These are phyloP conservation scores for Troides helena DNA, from an alignment of 2,888 invertebrate species.

Conservation along the genomic window DNA sequence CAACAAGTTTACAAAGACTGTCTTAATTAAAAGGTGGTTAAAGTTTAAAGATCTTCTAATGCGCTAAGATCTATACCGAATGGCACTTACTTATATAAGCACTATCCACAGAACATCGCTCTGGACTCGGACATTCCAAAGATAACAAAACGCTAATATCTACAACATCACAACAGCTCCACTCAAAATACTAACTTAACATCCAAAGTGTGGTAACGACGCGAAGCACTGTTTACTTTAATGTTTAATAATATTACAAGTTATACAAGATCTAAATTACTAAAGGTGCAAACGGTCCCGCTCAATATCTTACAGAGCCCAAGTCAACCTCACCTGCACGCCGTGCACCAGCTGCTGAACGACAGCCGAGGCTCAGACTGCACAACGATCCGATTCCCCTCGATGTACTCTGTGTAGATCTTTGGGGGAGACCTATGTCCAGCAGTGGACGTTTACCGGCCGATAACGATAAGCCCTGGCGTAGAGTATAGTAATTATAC, in stretches of 20 bases:
- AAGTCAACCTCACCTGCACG: too few relatives aligned
- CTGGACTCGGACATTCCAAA: slow-evolving; percentile 25
- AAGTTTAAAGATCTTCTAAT: slow-evolving; percentile 21
- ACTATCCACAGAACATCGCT: slow-evolving; percentile 17
- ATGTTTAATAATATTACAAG: not conserved
- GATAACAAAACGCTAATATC: not conserved
- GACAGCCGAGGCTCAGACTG: too few relatives aligned
- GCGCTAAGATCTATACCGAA: slow-evolving; percentile 21
- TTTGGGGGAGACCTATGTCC: too few relatives aligned
- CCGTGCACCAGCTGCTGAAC: too few relatives aligned
- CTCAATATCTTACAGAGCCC: too few relatives aligned
- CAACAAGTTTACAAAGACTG: slow-evolving; percentile 21
- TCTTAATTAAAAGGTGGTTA: slow-evolving; percentile 31
- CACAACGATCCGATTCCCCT: too few relatives aligned
- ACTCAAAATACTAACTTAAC: not conserved
- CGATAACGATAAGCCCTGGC: too few relatives aligned
- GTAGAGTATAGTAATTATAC: too few relatives aligned
- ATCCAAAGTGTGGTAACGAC: slow-evolving; percentile 18
- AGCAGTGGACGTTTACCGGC: too few relatives aligned
- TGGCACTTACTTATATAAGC: slow-evolving; percentile 28
- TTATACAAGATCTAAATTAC: too few relatives aligned
- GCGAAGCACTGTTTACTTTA: not conserved
- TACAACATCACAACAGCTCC: slow-evolving; percentile 14
- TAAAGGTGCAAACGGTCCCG: too few relatives aligned
- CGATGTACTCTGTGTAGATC: too few relatives aligned